Conservation (phyloP, 2,888 invertebrate species). For the Chrysomela aeneicollis region DNA sequence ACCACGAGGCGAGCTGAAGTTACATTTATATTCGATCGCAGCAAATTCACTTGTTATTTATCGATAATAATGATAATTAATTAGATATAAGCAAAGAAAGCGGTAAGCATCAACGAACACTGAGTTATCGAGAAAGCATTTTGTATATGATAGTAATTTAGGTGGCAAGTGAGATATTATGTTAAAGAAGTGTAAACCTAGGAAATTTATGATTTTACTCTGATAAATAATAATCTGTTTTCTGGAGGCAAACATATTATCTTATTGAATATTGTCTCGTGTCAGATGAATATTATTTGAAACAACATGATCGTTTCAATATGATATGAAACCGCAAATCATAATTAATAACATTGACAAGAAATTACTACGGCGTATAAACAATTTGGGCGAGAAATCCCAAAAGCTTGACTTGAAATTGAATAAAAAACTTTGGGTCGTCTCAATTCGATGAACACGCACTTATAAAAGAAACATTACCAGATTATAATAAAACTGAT, state of each 20-base stretch:
- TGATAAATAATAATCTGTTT: too few species aligned
- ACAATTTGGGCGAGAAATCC: background rate
- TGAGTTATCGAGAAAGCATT: constrained; percentile 1
- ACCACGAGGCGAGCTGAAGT: background rate
- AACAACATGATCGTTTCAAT: too few species aligned
- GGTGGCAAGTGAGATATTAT: too few species aligned
- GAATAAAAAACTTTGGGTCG: background rate
- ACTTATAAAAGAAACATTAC: background rate
- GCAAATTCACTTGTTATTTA: background rate
- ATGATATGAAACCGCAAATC: background rate
- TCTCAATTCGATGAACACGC: background rate
- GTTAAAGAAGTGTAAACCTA: too few species aligned
- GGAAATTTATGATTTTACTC: too few species aligned
- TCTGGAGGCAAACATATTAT: too few species aligned
- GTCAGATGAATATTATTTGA: too few species aligned
- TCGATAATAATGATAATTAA: constrained; percentile 6
- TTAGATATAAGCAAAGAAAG: constrained; percentile 8
- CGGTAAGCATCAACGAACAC: background rate
- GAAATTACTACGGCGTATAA: background rate
- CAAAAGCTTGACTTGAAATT: background rate
- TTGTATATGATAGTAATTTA: too few species aligned
- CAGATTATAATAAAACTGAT: background rate
- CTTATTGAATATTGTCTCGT: too few species aligned
- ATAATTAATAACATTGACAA: background rate
- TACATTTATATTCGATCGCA: constrained; percentile 9